Conservation (phyloP, 2,113 vertebrate species). For the Rhineura floridana region DNA sequence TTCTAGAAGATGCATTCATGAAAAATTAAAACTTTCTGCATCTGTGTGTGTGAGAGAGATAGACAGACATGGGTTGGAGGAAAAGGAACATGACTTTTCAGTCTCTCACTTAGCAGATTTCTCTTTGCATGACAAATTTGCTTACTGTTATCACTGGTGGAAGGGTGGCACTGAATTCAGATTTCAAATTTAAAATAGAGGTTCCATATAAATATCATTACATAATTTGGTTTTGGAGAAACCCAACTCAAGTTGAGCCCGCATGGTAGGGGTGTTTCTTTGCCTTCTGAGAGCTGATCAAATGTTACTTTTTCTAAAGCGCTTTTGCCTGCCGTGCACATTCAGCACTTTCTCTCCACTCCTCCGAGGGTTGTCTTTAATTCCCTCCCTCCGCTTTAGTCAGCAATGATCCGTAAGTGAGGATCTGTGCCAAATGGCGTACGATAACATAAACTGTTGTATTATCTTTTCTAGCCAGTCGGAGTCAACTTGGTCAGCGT, state of each 20-base stretch:
- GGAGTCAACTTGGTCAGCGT: slow-evolving; percentile 88
- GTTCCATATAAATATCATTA: not conserved
- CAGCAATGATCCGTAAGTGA: not conserved
- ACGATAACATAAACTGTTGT: not conserved
- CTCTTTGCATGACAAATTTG: not conserved
- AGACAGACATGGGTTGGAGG: not conserved
- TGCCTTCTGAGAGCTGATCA: not conserved
- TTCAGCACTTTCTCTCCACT: not conserved
- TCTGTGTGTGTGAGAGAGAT: not conserved
- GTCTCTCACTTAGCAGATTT: not conserved
- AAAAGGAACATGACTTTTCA: not conserved
- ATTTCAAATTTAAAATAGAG: not conserved
- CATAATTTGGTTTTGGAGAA: not conserved
- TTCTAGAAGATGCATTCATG: not conserved
- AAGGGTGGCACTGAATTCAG: not conserved
- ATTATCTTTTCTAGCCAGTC: slow-evolving; percentile 80
- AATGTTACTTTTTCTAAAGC: not conserved
- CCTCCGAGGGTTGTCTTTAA: not conserved
- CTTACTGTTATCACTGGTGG: not conserved
- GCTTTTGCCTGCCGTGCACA: not conserved
- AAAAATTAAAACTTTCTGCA: not conserved
- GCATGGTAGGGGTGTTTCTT: not conserved
- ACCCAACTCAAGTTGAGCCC: no score
- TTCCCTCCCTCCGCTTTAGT: not conserved
- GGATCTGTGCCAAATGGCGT: not conserved